Evolutionary conservation across 2,113 vertebrate genomes (phyloP), one percentile per base, ranked within the genome.

Genomic region (Ptychochromis oligacanthus): DNA sequence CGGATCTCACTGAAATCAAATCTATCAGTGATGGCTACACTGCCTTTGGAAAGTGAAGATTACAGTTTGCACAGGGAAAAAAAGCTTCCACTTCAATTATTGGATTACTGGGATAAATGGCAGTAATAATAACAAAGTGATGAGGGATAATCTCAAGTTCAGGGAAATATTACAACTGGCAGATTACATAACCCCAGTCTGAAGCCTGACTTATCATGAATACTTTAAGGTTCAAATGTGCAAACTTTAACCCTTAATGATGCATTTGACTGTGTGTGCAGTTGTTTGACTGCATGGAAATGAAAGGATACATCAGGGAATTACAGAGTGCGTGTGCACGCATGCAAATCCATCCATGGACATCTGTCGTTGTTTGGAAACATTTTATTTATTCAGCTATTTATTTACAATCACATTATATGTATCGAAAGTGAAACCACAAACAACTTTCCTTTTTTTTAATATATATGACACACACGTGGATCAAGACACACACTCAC

Each of bases 341-440:
- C 1, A 18, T 5, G 64, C 22, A 64, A 80, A 77, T 83, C 60
- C n/a, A 80, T 58, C 43, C 24, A 58, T 61, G 22, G 26, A 12
- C 49, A 85, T 79, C 74, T 81, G 86, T 89, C 24, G 6, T 38
- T 24, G 58, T 88, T 80, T 55, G 28, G 72, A 92, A 87, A 88
- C 31, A 12, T 38, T 89, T 85, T 58, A 76, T 93, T 90, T 70
- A 79, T 77, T 79, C 58, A 58, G 38, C 64, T 87, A 61, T 81
- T 87, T 87, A 88, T 87, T 90, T 86, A 87, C 80, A 86, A 24
- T 62, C 56, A 90, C 70, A 78, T 78, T 11, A 18, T 55, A 60
- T 77, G 11, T 24, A 57, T 82, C 4, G 17, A 62, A 62, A 91
- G 75, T 54, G 11, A 84, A 85, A 88, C 52, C 77, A 81, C 49